These are phyloP conservation scores for Rotaria socialis DNA, from an alignment of 2,888 invertebrate species.

Conservation along the genomic window DNA sequence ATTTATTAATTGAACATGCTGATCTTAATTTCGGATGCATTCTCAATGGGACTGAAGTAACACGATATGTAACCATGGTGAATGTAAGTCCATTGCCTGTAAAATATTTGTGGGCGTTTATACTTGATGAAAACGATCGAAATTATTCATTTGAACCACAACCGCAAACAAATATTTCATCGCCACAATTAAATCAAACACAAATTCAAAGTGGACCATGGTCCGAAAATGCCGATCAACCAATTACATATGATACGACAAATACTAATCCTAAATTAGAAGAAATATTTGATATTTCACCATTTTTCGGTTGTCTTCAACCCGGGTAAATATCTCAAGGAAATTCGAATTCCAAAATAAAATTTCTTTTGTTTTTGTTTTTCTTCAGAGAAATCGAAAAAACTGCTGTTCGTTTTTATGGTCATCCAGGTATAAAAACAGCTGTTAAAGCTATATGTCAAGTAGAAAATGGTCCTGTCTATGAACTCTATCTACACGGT, in stretches of 20 bases:
- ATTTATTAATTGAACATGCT: constrained; percentile 64
- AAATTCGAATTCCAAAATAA: not conserved
- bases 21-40: constrained; percentile 67
- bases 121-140: constrained; percentile 45
- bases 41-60: constrained; percentile 61
- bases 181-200: not conserved
- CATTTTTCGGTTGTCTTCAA: constrained; percentile 57
- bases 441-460: constrained; percentile 58
- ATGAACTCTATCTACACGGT: constrained; percentile 56
- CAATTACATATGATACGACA: not conserved
- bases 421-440: constrained; percentile 58
- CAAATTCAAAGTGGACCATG: constrained; percentile 26
- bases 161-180: constrained; percentile 27
- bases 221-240: not conserved
- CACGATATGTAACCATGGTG: constrained; percentile 61
- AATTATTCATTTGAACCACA: constrained; percentile 24
- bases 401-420: constrained; percentile 59
- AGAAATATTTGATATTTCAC: constrained; percentile 59
- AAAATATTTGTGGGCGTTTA: constrained; percentile 47
- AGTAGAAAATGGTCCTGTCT: constrained; percentile 59
- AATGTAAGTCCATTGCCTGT: constrained; percentile 56
- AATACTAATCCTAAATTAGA: constrained; percentile 35
- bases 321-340: constrained; percentile 48
- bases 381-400: constrained; percentile 55
- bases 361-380: not conserved